A percentile compares a stretch with the other conserved stretches of the same genome.
Conservation (phyloP, 2,797 vertebrate species). For the Argya squamiceps region DNA sequence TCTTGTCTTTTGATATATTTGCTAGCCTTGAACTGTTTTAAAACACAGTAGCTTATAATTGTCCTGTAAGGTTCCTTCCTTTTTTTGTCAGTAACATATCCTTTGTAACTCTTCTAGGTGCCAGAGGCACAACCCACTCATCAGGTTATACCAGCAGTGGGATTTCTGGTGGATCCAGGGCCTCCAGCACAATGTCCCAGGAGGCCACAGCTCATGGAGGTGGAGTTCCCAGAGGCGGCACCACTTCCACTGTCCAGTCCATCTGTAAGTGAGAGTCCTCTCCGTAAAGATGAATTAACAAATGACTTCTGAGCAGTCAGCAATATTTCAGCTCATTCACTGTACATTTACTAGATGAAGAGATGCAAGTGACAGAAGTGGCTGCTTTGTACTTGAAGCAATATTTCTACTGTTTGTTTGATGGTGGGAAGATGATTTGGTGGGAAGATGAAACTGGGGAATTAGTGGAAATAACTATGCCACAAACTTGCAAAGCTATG, state of each 20-base stretch:
- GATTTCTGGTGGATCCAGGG: background rate
- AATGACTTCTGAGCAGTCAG: background rate
- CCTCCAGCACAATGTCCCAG: background rate
- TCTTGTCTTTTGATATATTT: background rate
- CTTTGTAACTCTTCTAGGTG: slow-evolving; percentile 3
- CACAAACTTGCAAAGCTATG: background rate
- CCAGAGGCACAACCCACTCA: slow-evolving; percentile 22
- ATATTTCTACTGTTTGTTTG: background rate
- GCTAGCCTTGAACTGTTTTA: background rate
- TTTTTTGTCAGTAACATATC: background rate
- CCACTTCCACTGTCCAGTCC: slow-evolving; percentile 44
- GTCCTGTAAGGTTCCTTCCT: background rate
- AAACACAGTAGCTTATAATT: background rate
- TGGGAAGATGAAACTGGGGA: background rate
- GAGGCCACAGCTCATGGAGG: background rate
- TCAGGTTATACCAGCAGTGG: slow-evolving; percentile 20
- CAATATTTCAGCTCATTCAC: background rate
- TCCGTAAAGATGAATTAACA: background rate
- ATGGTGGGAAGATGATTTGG: background rate
- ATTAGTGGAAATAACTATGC: background rate
- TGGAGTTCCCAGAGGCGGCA: background rate
- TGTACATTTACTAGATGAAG: background rate
- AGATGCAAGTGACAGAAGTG: background rate
- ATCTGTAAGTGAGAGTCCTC: slow-evolving; percentile 32
- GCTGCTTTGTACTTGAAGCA: background rate